Evolutionary conservation across 2,888 invertebrate genomes (phyloP).

Genomic region (Athripsodes cinereus): DNA sequence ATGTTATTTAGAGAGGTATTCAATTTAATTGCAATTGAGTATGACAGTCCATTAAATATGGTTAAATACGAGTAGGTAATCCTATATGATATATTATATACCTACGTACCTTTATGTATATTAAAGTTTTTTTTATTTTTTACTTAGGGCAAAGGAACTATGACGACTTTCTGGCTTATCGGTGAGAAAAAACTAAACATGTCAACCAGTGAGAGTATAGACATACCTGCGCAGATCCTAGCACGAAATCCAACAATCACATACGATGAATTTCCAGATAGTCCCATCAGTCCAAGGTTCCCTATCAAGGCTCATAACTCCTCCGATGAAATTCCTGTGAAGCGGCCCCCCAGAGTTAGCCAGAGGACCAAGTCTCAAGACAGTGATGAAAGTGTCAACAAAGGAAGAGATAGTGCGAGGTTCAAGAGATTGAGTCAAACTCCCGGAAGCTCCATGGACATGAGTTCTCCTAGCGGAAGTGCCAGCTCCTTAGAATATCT

Average conservation of each 20-base stretch:
- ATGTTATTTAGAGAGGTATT: no score
- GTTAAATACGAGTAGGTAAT: no score
- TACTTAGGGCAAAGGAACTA: slow-evolving; percentile 86
- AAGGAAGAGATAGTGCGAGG: slow-evolving; percentile 9
- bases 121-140: no score
- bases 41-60: no score
- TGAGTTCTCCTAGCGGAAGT: slow-evolving; percentile 25
- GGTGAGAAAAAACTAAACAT: slow-evolving; percentile 54
- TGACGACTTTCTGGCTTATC: slow-evolving; percentile 83
- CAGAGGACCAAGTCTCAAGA: slow-evolving; percentile 20
- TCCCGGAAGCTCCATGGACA: slow-evolving; percentile 24
- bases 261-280: slow-evolving; percentile 26
- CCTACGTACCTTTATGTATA: no score
- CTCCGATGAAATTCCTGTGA: neutral
- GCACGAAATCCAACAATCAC: slow-evolving; percentile 26
- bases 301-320: slow-evolving; percentile 4
- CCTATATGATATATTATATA: no score
- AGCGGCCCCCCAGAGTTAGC: slow-evolving; percentile 5
- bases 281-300: slow-evolving; percentile 21
- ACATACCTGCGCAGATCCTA: slow-evolving; percentile 18
- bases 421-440: slow-evolving; percentile 24
- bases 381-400: slow-evolving; percentile 16
- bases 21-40: no score
- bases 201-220: slow-evolving; percentile 3
- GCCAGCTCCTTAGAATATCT: slow-evolving; percentile 25